Conservation (phyloP, 2,113 vertebrate species). For the Leuciscus idus region DNA sequence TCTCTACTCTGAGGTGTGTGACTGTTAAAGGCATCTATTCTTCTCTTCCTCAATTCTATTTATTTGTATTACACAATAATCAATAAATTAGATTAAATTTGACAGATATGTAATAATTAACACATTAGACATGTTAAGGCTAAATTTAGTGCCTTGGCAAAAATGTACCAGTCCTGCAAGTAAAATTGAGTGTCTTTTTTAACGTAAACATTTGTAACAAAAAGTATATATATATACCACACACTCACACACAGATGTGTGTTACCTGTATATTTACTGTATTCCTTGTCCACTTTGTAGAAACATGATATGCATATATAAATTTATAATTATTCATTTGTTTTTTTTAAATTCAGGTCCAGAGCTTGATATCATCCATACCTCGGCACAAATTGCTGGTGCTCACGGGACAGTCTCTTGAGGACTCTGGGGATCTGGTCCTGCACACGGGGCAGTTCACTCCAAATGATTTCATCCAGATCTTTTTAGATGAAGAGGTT, state of each 20-base stretch:
- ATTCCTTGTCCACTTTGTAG: too few species aligned
- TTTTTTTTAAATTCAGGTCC: constrained; percentile 69
- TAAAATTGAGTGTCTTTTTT: too few species aligned
- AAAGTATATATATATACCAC: too few species aligned
- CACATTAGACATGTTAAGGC: background rate
- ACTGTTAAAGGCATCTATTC: background rate
- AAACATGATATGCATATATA: too few species aligned
- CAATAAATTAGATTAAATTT: background rate
- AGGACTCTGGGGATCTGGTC: constrained; percentile 82
- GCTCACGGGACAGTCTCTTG: constrained; percentile 80
- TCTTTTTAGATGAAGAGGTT: constrained; percentile 84
- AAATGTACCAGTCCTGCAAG: too few species aligned
- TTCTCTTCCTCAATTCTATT: background rate
- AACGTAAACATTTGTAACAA: too few species aligned
- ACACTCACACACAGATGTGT: too few species aligned
- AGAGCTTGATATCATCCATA: constrained; percentile 77
- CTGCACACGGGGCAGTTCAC: constrained; percentile 82
- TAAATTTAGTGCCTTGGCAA: background rate
- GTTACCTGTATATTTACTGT: too few species aligned
- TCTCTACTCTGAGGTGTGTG: constrained; percentile 77
- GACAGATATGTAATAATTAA: too few species aligned
- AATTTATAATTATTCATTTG: background rate
- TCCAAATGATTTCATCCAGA: constrained; percentile 80
- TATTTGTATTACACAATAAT: background rate
- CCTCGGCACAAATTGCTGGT: constrained; percentile 83